Evolutionary conservation across 2,888 invertebrate genomes (phyloP), one percentile per base, ranked within the genome.

Genomic region (Nyleta sp.): DNA sequence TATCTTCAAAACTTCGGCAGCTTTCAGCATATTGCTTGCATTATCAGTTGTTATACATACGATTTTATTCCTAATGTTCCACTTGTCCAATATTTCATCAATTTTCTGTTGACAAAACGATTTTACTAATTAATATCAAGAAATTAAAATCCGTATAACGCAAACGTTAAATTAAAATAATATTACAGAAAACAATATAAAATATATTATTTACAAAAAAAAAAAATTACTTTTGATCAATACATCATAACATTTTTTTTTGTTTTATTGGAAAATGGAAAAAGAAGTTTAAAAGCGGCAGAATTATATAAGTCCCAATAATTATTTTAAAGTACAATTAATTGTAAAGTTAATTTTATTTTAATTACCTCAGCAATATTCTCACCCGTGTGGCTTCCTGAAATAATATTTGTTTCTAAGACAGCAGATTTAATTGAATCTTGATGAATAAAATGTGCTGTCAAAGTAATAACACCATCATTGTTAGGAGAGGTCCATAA

Each of bases 1-100:
- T 4, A 33, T 35, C 15, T 53, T 18, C 17, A 53, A 35, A 35
- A 35, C 10, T 2, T 53, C 53, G 7, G 53, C 53, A 35, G 53
- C 53, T 35, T 53, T 53, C 6, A 53, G n/a, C 52, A 53, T 53
- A 6, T 31, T 53, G 24, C 18, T 33, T 2, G 52, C 52, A 18
- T 53, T 53, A 11, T 53, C 52, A 8, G 52, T 33, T 5, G 53
- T 53, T 7, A 53, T 33, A 20, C 35, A 17, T 6, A 53, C 35
- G 35, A 35, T 18, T 35, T 53, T 53, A 4, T 53, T 15, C 31
- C 13, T 2, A 11, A 53, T 53, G 7, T 31, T 15, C 52, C 31
- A 52, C 6, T 31, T 17, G 13, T 13, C n/a, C 7, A 52, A 11
- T 5, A 31, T 52, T 33, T 52, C 31, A 31, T 52, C 33, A 15